Evolutionary conservation across 2,113 vertebrate species (phyloP), one percentile per base, ranked within the genome.

Genomic region (Glaucomys volans): DNA sequence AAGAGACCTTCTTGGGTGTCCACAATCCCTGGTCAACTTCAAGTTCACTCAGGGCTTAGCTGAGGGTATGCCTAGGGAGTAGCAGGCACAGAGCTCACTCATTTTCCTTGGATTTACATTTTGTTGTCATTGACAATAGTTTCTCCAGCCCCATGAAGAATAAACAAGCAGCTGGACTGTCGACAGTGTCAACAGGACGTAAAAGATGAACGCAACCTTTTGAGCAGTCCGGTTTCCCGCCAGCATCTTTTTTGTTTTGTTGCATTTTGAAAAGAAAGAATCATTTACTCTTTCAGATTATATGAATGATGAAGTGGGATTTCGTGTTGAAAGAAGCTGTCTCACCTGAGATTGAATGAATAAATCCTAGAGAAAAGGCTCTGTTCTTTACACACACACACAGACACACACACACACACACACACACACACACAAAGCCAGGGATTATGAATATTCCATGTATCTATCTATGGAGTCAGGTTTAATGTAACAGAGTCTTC

Each of bases 231-330:
- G 52, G 72, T 88, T 96, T 97, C 77, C 86, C 67, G 57, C 10
- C 50, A 91, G 42, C 76, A 84, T 72, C 28, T 47, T 95, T 92
- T 83, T 69, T 86, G 74, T 75, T 92, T 79, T 82, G 40, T 64
- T 95, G 37, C n/a, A 91, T 93, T 85, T 97, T 95, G 66, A 90
- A 79, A 95, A 86, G n/a, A 76, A 85, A 91, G 52, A 95, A 69
- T 83, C 57, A 72, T 75, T 89, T 71, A 42, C 28, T 91, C 59
- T 85, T 87, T 96, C 71, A 91, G 24, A 71, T 89, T 81, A 57
- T 93, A 30, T 81, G 30, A 88, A 88, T 24, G 47, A 87, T 54
- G 11, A 69, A 95, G 37, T 87, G 18, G 35, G 37, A 75, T 95
- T 81, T 92, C 54, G 10, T 82, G 54, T 90, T 95, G 75, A 95